These are phyloP conservation scores for Caenorhabditis plicata DNA, from an alignment of 2,888 invertebrate genomes.

Conservation along the genomic window DNA sequence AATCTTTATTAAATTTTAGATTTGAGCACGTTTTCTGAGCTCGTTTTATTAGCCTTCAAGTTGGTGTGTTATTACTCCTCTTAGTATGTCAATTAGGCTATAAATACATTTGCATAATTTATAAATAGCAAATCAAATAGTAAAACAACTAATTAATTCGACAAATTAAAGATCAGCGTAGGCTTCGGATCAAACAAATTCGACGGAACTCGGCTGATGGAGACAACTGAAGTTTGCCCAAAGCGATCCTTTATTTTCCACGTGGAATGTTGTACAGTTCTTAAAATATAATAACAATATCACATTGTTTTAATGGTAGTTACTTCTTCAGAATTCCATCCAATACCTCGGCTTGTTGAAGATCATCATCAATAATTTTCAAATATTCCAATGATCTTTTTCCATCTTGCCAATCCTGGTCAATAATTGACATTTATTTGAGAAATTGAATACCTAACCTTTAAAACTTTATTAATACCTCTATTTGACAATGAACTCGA, in stretches of 20 bases:
- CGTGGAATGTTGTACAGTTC: slow-evolving; percentile 22
- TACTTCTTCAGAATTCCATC: slow-evolving; percentile 23
- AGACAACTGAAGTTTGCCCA: slow-evolving; percentile 18
- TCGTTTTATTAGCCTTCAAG: too few relatives aligned
- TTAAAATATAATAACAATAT: too few relatives aligned
- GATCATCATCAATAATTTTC: slow-evolving; percentile 25
- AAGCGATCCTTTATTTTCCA: slow-evolving; percentile 28
- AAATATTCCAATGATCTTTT: slow-evolving; percentile 14
- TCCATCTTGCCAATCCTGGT: slow-evolving; percentile 32
- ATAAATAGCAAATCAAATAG: too few relatives aligned
- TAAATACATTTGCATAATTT: too few relatives aligned
- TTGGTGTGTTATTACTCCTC: too few relatives aligned
- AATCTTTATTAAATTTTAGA: too few relatives aligned
- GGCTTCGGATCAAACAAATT: slow-evolving; percentile 27
- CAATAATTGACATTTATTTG: neutral
- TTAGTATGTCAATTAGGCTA: too few relatives aligned
- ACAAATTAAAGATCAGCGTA: too few relatives aligned
- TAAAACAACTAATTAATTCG: too few relatives aligned
- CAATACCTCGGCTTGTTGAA: slow-evolving; percentile 29
- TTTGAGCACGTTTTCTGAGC: too few relatives aligned
- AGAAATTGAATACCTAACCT: slow-evolving; percentile 2
- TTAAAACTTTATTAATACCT: slow-evolving; percentile 23
- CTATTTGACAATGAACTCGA: slow-evolving; percentile 15
- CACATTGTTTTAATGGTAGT: too few relatives aligned
- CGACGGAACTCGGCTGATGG: slow-evolving; percentile 16